phyloP scores from a whole-genome alignment of 2,113 vertebrate species.

The Onychostoma macrolepis region DNA sequence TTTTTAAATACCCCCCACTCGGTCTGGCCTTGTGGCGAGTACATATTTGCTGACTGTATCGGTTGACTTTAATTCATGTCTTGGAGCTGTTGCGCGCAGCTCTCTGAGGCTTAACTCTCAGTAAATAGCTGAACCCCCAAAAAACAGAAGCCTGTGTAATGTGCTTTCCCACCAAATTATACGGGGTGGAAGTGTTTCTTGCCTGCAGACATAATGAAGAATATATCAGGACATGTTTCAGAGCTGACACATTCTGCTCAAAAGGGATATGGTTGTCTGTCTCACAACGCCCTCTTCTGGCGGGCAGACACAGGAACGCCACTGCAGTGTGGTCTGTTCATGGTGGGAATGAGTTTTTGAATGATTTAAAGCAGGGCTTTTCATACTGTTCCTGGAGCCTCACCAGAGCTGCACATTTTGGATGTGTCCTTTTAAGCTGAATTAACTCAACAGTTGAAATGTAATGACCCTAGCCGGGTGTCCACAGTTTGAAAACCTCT shows the following conservation, averaged over 20 bases:
- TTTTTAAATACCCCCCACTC: not conserved
- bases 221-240: slow-evolving; percentile 35
- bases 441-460: not conserved
- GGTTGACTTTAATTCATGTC: not conserved
- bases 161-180: slow-evolving; percentile 37
- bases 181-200: slow-evolving; percentile 13
- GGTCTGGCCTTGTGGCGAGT: not conserved
- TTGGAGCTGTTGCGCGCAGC: slow-evolving; percentile 1
- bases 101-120: slow-evolving; percentile 39
- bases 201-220: slow-evolving; percentile 32
- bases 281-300: slow-evolving; percentile 33
- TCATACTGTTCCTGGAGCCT: not conserved
- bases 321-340: not conserved
- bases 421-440: not conserved
- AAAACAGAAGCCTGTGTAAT: slow-evolving; percentile 32
- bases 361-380: not conserved
- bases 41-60: slow-evolving; percentile 11
- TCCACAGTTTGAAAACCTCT: not conserved
- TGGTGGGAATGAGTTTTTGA: not conserved
- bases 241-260: not conserved
- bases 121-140: slow-evolving; percentile 29
- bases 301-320: not conserved
- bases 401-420: not conserved
- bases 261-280: not conserved
- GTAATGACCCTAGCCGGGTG: not conserved